Evolutionary conservation across 2,797 vertebrate species (phyloP).

Genomic region (Eulemur coronatus): DNA sequence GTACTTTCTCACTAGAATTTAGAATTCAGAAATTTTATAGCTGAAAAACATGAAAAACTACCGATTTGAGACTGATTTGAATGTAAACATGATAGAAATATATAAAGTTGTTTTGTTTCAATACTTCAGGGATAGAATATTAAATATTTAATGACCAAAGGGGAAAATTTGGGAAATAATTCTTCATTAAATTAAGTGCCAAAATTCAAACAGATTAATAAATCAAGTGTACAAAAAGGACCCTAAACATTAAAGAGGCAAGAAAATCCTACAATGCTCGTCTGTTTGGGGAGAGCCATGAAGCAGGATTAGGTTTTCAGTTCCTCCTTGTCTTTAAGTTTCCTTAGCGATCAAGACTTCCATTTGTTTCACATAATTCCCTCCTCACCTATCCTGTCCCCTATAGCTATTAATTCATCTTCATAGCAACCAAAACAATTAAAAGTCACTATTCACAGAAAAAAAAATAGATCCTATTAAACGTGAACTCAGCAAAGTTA

Average conservation of each 20-base stretch:
- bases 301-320: background rate
- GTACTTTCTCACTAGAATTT: background rate
- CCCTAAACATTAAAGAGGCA: background rate
- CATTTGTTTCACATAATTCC: too few species aligned
- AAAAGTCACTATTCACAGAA: background rate
- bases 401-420: background rate
- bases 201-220: background rate
- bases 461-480: background rate
- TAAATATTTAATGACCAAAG: background rate
- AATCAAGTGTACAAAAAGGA: background rate
- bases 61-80: background rate
- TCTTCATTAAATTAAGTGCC: background rate
- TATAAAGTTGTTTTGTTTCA: background rate
- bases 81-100: background rate
- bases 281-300: background rate
- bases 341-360: background rate
- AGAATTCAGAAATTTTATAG: background rate
- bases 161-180: background rate
- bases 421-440: background rate
- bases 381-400: rapidly evolving
- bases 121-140: background rate
- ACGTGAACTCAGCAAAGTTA: background rate
- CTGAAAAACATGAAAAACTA: background rate
- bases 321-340: background rate
- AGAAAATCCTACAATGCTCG: background rate